phyloP scores from a whole-genome alignment of 2,797 vertebrate genomes.

The Mus minutoides region DNA sequence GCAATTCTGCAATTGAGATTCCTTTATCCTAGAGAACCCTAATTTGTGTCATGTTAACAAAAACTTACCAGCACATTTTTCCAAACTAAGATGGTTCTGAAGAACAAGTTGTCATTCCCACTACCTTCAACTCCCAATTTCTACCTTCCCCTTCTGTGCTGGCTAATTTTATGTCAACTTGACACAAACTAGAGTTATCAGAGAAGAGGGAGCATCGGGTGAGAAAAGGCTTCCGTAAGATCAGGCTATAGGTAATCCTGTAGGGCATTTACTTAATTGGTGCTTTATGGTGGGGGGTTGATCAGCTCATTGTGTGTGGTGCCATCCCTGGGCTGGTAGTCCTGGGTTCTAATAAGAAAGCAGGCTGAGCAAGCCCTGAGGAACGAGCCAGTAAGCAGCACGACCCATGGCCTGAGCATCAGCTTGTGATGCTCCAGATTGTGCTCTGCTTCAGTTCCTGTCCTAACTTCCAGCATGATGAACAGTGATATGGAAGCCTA shows the following conservation, averaged over 20 bases:
- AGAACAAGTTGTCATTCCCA: not conserved
- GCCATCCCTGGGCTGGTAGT: not conserved
- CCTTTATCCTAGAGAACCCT: not conserved
- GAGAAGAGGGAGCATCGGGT: not conserved
- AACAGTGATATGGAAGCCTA: not conserved
- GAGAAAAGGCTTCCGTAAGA: not conserved
- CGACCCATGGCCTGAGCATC: not conserved
- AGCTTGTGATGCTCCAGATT: not conserved
- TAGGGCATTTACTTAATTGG: not conserved
- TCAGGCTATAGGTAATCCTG: not conserved
- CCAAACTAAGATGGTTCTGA: not conserved
- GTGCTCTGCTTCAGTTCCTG: not conserved
- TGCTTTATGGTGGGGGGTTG: too few species aligned
- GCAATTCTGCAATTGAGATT: too few species aligned
- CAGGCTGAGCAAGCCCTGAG: not conserved
- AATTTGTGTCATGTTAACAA: not conserved
- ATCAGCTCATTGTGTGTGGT: not conserved
- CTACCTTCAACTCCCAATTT: not conserved
- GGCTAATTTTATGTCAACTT: not conserved
- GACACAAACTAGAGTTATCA: not conserved
- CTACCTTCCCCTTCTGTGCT: too few species aligned
- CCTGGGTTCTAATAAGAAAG: not conserved
- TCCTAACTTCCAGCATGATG: not conserved
- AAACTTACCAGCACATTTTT: not conserved
- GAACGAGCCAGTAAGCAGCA: not conserved